Evolutionary conservation across 2,888 invertebrate species (phyloP), one percentile per base, ranked within the genome.

Genomic region (Conops quadrifasciatus): DNA sequence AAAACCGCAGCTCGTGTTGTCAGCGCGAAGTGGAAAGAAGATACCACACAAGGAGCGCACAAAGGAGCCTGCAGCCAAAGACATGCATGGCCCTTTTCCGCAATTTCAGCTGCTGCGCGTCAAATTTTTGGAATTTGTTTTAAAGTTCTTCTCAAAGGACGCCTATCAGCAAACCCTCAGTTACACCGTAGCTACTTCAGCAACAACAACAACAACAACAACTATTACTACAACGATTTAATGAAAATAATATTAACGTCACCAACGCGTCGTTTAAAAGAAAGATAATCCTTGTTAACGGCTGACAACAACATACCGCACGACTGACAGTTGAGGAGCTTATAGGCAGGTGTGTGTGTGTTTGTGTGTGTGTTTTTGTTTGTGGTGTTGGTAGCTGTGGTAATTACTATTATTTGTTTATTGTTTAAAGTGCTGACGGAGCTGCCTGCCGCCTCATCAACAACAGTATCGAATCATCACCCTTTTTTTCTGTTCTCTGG

Each of bases 391-490:
- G 30, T 16, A 16, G 67, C 47, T 49, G 67, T 49, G 67, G 67
- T 59, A 60, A 60, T 59, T 59, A 47, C 67, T 58, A 67, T 67
- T 67, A 67, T 67, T 67, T 67, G 59, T 67, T 67, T 60, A 60
- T 60, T 67, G 67, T 67, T 67, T 59, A 24, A 47, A 47, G 67
- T 47, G 30, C 19, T 43, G 21, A 45, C n/a, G 64, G 21, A 1
- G 45, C 21, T 15, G 63, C 43, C 11, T 4, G 19, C 43, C 19
- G 65, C 15, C 3, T 9, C 58, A 45, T 21, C 45, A 21, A 24
- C 24, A 66, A 21, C 56, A 53, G 53, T 28, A 65, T 66, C 36
- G 51, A 66, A 66, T 66, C 51, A 66, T 28, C 66, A 11, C 19
- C 24, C 43, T 49, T 65, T 21, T 43, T 51, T 16, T 49, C 3